phyloP scores from a whole-genome alignment of 1,140 invertebrate species.

The Scylla paramamosain region DNA sequence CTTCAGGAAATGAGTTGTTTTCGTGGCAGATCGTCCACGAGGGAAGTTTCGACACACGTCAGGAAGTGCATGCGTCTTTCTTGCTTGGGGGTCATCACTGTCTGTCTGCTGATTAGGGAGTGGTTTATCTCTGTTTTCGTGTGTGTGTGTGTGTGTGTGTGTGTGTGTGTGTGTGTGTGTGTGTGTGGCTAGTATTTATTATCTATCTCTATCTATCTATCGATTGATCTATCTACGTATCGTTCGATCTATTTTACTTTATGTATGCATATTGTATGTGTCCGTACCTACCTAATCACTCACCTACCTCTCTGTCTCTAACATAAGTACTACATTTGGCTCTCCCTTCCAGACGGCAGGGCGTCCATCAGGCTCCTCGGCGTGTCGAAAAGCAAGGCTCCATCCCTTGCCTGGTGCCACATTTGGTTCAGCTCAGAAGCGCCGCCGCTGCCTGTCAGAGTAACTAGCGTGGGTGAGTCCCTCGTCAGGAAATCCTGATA shows the following conservation, averaged over 20 bases:
- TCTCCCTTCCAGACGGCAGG: background rate
- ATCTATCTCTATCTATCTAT: background rate
- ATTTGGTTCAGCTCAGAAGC: constrained; percentile 15
- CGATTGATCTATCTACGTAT: background rate
- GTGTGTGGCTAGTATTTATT: too few relatives aligned
- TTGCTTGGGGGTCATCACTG: too few relatives aligned
- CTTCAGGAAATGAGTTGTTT: too few relatives aligned
- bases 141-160: too few relatives aligned
- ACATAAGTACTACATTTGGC: background rate
- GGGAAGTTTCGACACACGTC: too few relatives aligned
- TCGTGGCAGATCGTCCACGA: too few relatives aligned
- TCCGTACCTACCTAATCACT: too few relatives aligned
- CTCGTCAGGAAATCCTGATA: background rate
- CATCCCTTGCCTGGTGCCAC: background rate
- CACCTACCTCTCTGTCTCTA: background rate
- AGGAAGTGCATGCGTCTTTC: too few relatives aligned
- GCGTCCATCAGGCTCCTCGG: background rate
- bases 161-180: too few relatives aligned
- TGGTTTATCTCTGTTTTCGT: too few relatives aligned
- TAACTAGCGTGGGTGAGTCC: background rate
- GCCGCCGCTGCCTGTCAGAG: background rate
- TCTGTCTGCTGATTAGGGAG: too few relatives aligned
- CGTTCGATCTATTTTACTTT: background rate
- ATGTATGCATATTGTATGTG: background rate
- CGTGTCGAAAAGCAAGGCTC: background rate